Percentiles rank a stretch among this genome's conserved stretches.
Conservation (phyloP, 2,888 invertebrate genomes). For the Odontocerum albicorne region DNA sequence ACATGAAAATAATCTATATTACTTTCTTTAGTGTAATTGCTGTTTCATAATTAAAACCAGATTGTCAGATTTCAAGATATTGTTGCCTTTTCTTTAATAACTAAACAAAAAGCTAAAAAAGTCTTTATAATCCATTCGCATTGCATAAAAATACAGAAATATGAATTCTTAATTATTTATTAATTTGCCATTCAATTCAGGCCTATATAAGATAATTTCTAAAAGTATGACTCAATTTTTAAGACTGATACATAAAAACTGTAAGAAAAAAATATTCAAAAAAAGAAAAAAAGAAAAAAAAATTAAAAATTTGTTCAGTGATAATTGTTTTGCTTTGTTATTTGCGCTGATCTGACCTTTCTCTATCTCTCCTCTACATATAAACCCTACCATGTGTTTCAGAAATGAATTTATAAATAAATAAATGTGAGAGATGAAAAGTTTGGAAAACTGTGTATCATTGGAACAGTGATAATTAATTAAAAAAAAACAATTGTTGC, state of each 20-base stretch:
- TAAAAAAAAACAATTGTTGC: slow-evolving; percentile 47
- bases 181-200: slow-evolving; percentile 8
- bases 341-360: slow-evolving; percentile 27
- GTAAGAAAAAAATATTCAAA: slow-evolving; percentile 43
- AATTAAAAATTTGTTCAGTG: slow-evolving; percentile 28
- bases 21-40: too few species aligned
- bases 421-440: slow-evolving; percentile 6
- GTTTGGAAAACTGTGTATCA: slow-evolving; percentile 7
- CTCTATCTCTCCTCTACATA: slow-evolving; percentile 15
- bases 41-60: too few species aligned
- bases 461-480: slow-evolving; percentile 22
- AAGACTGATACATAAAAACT: slow-evolving; percentile 55
- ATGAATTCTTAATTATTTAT: neutral
- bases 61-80: too few species aligned
- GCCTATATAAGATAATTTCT: slow-evolving; percentile 34
- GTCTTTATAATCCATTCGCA: too few species aligned
- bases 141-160: too few species aligned
- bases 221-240: slow-evolving; percentile 58
- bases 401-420: slow-evolving; percentile 1
- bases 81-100: too few species aligned
- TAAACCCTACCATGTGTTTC: neutral
- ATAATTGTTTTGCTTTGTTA: slow-evolving; percentile 35
- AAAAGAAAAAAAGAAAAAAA: slow-evolving; percentile 27
- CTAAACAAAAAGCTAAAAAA: too few species aligned
- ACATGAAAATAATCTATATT: too few species aligned